A percentile compares a stretch with the other conserved stretches of the same genome.
phyloP scores from a whole-genome alignment of 2,888 invertebrate genomes.

The Scaeva pyrastri region DNA sequence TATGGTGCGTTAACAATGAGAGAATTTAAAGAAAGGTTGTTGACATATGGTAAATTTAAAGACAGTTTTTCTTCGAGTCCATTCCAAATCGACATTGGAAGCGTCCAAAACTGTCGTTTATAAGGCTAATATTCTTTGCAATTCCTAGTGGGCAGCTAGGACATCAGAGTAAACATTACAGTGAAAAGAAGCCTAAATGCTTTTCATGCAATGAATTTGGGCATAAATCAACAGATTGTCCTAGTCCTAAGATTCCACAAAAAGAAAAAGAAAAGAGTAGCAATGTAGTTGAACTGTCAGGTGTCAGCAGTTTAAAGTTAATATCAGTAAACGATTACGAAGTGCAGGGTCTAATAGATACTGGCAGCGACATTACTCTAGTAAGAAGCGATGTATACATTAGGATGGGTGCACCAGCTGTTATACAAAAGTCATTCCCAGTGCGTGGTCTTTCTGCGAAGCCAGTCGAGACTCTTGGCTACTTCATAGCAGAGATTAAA shows the following conservation, averaged over 20 bases:
- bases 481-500: slow-evolving; percentile 1
- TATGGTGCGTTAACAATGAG: background rate
- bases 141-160: background rate
- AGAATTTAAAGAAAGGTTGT: background rate
- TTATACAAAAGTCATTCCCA: background rate
- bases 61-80: background rate
- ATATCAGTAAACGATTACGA: background rate
- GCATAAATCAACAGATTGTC: background rate
- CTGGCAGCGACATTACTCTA: slow-evolving; percentile 5
- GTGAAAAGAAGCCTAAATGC: background rate
- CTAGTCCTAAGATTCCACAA: background rate
- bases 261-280: no score
- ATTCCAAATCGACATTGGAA: background rate
- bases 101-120: background rate
- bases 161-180: background rate
- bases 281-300: background rate
- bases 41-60: background rate
- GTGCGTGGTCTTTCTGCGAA: background rate
- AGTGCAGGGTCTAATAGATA: slow-evolving; percentile 5
- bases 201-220: background rate
- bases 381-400: slow-evolving; percentile 6
- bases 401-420: slow-evolving; percentile 2
- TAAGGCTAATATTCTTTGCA: background rate
- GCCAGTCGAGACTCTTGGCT: background rate
- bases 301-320: background rate